Conservation (phyloP, 2,113 vertebrate species). For the Solenodon paradoxus region DNA sequence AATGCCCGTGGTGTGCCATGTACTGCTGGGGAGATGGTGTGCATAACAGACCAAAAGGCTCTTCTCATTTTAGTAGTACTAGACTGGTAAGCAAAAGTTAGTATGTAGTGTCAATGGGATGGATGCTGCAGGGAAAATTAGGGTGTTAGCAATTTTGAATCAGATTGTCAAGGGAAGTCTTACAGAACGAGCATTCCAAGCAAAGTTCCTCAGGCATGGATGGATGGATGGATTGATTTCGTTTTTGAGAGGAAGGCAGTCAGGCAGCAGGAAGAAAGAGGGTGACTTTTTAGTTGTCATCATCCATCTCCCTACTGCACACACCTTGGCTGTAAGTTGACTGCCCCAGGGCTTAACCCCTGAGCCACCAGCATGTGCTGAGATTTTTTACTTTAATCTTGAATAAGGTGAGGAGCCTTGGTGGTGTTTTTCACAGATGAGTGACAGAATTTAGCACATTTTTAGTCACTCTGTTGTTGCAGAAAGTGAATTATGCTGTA, state of each 20-base stretch:
- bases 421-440: not conserved
- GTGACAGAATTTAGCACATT: not conserved
- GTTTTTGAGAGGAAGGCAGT: no score
- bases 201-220: no score
- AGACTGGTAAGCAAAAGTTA: not conserved
- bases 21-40: not conserved
- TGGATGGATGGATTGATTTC: no score
- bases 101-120: not conserved
- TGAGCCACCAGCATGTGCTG: no score
- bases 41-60: not conserved
- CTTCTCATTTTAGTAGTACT: not conserved
- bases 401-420: not conserved
- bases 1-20: not conserved
- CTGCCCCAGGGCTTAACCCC: no score
- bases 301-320: no score
- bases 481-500: not conserved
- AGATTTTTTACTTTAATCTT: not conserved
- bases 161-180: not conserved
- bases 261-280: no score
- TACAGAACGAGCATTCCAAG: not conserved
- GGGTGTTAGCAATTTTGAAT: not conserved
- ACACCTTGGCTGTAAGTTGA: no score
- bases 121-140: not conserved
- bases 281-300: no score
- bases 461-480: not conserved